phyloP scores from a whole-genome alignment of 2,113 vertebrate species.

The Fulica atra region DNA sequence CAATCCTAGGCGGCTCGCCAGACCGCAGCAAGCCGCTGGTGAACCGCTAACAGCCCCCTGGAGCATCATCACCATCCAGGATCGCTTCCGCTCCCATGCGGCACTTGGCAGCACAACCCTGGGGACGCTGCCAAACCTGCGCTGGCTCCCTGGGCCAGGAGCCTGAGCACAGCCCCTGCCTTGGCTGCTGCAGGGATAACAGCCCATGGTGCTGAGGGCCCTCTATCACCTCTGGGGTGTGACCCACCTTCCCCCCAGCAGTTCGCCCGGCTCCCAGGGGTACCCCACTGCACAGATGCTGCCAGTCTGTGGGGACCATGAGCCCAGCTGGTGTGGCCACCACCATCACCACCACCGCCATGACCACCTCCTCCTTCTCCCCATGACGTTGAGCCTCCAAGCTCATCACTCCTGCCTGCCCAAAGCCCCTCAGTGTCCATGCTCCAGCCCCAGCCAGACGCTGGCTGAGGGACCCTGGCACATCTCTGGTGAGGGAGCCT shows the following conservation, averaged over 20 bases:
- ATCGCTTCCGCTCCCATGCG: accelerated
- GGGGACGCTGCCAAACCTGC: background rate
- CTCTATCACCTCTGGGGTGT: accelerated
- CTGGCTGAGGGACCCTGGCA: accelerated
- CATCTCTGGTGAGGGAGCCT: accelerated
- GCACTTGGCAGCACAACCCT: background rate
- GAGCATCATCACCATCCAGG: background rate
- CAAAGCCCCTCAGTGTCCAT: background rate
- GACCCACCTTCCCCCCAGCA: background rate
- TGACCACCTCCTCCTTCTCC: background rate
- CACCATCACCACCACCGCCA: too few species aligned
- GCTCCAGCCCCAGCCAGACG: background rate
- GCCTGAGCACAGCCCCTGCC: background rate
- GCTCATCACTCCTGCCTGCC: background rate
- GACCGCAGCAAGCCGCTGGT: background rate
- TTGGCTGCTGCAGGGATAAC: background rate
- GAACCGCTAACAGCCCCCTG: background rate
- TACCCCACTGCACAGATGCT: too few species aligned
- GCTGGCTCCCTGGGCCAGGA: background rate
- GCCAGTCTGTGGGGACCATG: accelerated
- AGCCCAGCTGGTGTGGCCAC: background rate
- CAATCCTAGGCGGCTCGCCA: background rate
- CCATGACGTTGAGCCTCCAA: background rate
- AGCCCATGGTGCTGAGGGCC: background rate
- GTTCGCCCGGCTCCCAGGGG: background rate